Conservation (phyloP, 2,888 invertebrate genomes). For the Siphlonurus alternatus region DNA sequence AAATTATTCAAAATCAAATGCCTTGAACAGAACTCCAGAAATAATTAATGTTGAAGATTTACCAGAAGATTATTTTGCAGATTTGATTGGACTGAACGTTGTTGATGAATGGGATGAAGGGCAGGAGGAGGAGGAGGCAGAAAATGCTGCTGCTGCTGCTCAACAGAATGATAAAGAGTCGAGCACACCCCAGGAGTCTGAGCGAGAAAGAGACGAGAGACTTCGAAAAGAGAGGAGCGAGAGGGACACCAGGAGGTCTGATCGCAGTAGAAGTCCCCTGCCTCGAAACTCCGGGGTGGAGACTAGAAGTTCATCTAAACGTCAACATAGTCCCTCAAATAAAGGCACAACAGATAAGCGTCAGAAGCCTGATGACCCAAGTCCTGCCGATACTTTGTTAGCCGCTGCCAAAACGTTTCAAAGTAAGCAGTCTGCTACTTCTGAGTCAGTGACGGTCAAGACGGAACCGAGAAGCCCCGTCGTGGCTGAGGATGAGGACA, state of each 20-base stretch:
- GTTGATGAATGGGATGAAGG: neutral
- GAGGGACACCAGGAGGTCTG: neutral
- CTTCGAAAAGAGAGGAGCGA: neutral
- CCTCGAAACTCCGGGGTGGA: neutral
- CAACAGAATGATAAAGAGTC: neutral
- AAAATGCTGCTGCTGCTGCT: neutral
- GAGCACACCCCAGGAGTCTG: too few relatives aligned
- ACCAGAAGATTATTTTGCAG: neutral
- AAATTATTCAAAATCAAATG: neutral
- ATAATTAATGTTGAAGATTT: neutral
- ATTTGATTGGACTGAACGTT: neutral
- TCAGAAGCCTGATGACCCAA: too few relatives aligned
- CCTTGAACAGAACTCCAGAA: neutral
- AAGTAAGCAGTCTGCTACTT: too few relatives aligned
- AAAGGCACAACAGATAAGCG: too few relatives aligned
- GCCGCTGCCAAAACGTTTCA: too few relatives aligned
- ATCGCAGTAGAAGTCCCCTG: neutral
- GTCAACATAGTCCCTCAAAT: too few relatives aligned
- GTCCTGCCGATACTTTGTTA: too few relatives aligned
- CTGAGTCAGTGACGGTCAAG: too few relatives aligned
- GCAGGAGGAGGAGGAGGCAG: too few relatives aligned
- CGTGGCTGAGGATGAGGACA: too few relatives aligned
- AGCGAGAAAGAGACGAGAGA: neutral
- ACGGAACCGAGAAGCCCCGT: too few relatives aligned
- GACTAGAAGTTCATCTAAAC: too few relatives aligned